Evolutionary conservation across 1,140 invertebrate genomes (phyloP).

Genomic region (Drosophila murphyi): DNA sequence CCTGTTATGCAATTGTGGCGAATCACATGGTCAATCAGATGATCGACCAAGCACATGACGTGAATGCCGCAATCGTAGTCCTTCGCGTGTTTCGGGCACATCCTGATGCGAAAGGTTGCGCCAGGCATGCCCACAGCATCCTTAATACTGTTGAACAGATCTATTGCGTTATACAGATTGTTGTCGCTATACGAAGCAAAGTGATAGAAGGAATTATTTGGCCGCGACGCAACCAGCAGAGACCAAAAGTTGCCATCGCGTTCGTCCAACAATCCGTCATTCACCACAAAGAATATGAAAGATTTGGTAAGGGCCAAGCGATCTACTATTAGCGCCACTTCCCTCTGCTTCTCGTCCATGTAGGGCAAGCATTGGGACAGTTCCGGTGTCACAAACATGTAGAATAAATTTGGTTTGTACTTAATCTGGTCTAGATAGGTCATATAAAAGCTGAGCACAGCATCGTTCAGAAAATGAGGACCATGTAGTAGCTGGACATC

Average conservation of each 20-base stretch:
- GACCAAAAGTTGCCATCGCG: constrained; percentile 95
- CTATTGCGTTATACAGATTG: constrained; percentile 86
- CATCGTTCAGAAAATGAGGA: constrained; percentile 94
- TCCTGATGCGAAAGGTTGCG: constrained; percentile 84
- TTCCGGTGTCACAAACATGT: constrained; percentile 93
- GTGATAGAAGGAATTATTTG: constrained; percentile 89
- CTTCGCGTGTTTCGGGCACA: constrained; percentile 90
- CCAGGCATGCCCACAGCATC: constrained; percentile 54
- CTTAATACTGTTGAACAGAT: constrained; percentile 81
- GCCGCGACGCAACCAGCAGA: constrained; percentile 89
- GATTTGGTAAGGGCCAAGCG: constrained; percentile 88
- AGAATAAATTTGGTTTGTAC: constrained; percentile 86
- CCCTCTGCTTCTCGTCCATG: constrained; percentile 87
- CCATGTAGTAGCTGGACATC: constrained; percentile 91
- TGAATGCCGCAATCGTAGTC: constrained; percentile 92
- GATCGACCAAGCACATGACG: constrained; percentile 90
- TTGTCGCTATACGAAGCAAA: constrained; percentile 89
- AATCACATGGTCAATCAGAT: constrained; percentile 86
- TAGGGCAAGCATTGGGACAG: constrained; percentile 93
- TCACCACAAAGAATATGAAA: constrained; percentile 93
- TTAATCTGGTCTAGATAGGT: constrained; percentile 91
- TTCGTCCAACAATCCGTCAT: constrained; percentile 89
- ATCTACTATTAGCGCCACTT: constrained; percentile 88
- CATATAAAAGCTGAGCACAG: constrained; percentile 91
- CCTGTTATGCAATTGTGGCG: constrained; percentile 72